A percentile compares a stretch with the other conserved stretches of the same genome.
Conservation (phyloP, 1,140 invertebrate genomes). For the Drosophila burlai region DNA sequence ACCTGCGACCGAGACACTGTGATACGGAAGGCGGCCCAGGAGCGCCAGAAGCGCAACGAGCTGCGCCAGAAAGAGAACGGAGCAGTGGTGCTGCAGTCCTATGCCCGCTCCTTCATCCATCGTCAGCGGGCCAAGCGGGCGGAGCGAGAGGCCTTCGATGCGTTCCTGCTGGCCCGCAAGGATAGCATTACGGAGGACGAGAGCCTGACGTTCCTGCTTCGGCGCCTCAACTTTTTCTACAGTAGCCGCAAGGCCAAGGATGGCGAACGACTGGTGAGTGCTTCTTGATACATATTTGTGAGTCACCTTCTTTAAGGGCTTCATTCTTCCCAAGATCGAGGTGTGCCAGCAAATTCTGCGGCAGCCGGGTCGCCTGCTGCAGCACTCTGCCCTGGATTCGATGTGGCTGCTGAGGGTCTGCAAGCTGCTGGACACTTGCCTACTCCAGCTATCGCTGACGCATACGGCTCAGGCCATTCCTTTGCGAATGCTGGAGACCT, state of each 20-base stretch:
- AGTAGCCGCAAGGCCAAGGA: constrained; percentile 87
- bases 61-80: constrained; percentile 87
- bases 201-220: constrained; percentile 87
- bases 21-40: constrained; percentile 90
- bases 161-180: constrained; percentile 85
- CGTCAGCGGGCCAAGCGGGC: constrained; percentile 89
- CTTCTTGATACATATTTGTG: neutral
- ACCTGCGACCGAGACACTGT: constrained; percentile 91
- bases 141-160: constrained; percentile 90
- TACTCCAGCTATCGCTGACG: constrained; percentile 67
- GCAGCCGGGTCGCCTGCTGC: constrained; percentile 61
- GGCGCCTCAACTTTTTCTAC: constrained; percentile 92
- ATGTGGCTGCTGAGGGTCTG: constrained; percentile 75
- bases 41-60: constrained; percentile 94
- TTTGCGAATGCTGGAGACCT: constrained; percentile 92
- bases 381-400: constrained; percentile 62
- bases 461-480: constrained; percentile 89
- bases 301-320: neutral
- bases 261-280: constrained; percentile 89
- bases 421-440: constrained; percentile 71
- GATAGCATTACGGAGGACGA: constrained; percentile 86
- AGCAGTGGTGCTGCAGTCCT: constrained; percentile 89
- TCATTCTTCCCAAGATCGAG: constrained; percentile 63
- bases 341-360: constrained; percentile 77
- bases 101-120: constrained; percentile 90